These are phyloP conservation scores for Matsumyia berberina DNA, from an alignment of 2,888 invertebrate species.

Conservation along the genomic window DNA sequence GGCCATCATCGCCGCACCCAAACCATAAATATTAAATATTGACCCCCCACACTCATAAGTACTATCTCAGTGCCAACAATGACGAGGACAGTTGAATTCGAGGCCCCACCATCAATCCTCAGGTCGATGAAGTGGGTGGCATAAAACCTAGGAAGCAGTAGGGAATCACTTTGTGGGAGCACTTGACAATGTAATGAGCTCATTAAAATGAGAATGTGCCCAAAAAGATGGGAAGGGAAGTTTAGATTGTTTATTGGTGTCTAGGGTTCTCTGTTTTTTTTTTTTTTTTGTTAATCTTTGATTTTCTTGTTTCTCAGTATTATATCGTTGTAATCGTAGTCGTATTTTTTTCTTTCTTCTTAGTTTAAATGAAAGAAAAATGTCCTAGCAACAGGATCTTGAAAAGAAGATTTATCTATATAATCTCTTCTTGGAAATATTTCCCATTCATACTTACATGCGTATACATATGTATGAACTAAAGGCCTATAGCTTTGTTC, in stretches of 20 bases:
- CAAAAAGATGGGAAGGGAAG: not conserved
- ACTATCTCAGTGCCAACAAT: not conserved
- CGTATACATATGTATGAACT: too few relatives aligned
- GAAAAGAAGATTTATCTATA: too few relatives aligned
- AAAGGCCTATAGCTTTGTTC: too few relatives aligned
- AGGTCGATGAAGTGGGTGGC: not conserved
- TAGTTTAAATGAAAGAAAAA: not conserved
- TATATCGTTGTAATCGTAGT: not conserved
- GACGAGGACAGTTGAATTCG: not conserved
- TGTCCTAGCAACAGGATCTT: too few relatives aligned
- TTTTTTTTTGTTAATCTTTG: not conserved
- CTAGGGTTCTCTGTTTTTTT: not conserved
- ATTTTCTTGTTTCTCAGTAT: not conserved
- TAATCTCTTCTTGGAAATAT: too few relatives aligned
- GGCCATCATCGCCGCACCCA: too few relatives aligned
- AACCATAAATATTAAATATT: too few relatives aligned
- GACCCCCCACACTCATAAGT: not conserved
- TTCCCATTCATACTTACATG: too few relatives aligned
- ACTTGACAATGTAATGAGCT: constrained; percentile 24
- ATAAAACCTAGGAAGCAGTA: constrained; percentile 16
- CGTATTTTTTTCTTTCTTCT: not conserved
- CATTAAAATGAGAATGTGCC: constrained; percentile 37
- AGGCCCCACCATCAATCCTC: constrained; percentile 43
- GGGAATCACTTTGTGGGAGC: constrained; percentile 17
- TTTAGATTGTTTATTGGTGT: not conserved